Evolutionary conservation across 2,888 invertebrate genomes (phyloP), one percentile per base, ranked within the genome.

Genomic region (Melinaea menophilus): DNA sequence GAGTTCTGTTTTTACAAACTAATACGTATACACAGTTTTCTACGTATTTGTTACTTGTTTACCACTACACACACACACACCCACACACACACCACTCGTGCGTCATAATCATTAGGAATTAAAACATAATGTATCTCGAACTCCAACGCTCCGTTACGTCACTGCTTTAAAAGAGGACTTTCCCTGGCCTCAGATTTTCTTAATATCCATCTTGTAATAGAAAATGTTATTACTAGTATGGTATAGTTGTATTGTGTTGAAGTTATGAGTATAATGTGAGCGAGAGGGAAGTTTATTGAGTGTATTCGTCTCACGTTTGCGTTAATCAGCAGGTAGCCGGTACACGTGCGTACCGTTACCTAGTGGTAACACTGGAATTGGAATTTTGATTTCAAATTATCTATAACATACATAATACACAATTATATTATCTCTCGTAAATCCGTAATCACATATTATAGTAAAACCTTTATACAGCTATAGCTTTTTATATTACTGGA

Each of bases 261-360:
- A 37, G 5, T 22, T 41, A 9, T 1, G 7, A 41, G 11, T 41
- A 9, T 9, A 41, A 41, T 41, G 41, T 41, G 3, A 41, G 41
- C 9, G 41, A 41, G 41, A 41, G 41, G 9, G 9, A 3, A 37
- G 33, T 35, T 7, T 47, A 47, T 13, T 22, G 34, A 34, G 51
- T 47, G 22, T 56, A 22, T 51, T 51, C 65, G 7, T 48, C 41
- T 47, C 69, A 66, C 64, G 69, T 68, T 62, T 67, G 59, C 63
- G 58, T 59, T 56, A 61, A 66, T 68, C 60, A 63, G 56, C 61
- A 41, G 59, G 58, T 59, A 59, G 47, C 59, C 64, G 55, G 54
- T 61, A 66, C 69, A 68, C 65, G 67, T 59, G 72, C 63, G 63
- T 70, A 72, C 74, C 72, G 73, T 75, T 74, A 73, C 63, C 63